A percentile compares a stretch with the other conserved stretches of the same genome.
These are phyloP conservation scores for Perccottus glenii DNA, from an alignment of 2,113 vertebrate genomes.

Conservation along the genomic window DNA sequence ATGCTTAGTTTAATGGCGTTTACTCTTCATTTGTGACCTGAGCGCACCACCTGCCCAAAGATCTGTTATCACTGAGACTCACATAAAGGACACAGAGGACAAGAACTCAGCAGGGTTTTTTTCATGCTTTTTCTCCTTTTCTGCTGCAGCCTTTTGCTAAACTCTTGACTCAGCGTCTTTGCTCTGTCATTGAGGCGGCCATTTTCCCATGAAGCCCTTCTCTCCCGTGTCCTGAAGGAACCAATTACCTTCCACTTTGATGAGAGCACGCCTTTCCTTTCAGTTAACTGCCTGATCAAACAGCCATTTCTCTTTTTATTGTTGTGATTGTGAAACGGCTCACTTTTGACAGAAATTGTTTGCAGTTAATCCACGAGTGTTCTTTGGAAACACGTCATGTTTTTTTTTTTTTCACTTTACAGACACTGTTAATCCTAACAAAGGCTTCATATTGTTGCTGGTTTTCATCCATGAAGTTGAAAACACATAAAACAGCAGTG, in stretches of 20 bases:
- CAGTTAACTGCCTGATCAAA: slow-evolving; percentile 19
- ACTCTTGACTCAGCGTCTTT: slow-evolving; percentile 68
- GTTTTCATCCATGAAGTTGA: background rate
- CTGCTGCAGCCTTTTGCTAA: slow-evolving; percentile 35
- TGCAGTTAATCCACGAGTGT: background rate
- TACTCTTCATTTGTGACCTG: slow-evolving; percentile 5
- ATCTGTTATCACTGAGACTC: slow-evolving; percentile 25
- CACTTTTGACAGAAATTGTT: background rate
- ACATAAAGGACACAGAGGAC: slow-evolving; percentile 19
- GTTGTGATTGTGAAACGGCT: slow-evolving; percentile 16
- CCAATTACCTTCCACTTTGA: slow-evolving; percentile 52
- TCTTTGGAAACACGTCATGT: too few species aligned
- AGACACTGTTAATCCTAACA: background rate
- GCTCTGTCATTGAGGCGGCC: slow-evolving; percentile 60
- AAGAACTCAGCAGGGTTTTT: slow-evolving; percentile 11
- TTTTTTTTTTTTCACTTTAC: background rate
- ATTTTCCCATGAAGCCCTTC: slow-evolving; percentile 63
- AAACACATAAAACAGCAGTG: background rate
- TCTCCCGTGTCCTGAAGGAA: slow-evolving; percentile 43
- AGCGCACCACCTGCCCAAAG: slow-evolving; percentile 2
- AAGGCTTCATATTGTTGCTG: background rate
- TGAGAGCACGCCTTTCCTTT: slow-evolving; percentile 42
- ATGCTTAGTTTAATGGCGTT: background rate
- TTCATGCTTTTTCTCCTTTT: slow-evolving; percentile 9
- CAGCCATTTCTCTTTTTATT: slow-evolving; percentile 14